phyloP scores from a whole-genome alignment of 2,113 vertebrate species.

The Brienomyrus longianalis region DNA sequence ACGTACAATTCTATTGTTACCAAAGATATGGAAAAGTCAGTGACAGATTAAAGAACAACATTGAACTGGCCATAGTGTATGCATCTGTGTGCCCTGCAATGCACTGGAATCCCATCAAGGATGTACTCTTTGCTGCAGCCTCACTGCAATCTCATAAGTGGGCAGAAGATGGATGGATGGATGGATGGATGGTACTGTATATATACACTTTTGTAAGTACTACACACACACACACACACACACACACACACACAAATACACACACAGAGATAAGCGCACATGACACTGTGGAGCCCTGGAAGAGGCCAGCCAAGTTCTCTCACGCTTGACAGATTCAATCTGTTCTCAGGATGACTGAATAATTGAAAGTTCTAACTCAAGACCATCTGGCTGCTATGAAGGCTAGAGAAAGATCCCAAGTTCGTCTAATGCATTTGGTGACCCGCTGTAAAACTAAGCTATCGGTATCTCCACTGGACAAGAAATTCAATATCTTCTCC shows the following conservation, averaged over 20 bases:
- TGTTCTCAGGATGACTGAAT: slow-evolving; percentile 51
- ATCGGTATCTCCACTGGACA: slow-evolving; percentile 9
- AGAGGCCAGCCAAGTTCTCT: slow-evolving; percentile 42
- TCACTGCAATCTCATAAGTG: not conserved
- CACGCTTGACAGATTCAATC: slow-evolving; percentile 50
- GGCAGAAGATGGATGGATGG: not conserved
- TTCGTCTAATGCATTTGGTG: slow-evolving; percentile 36
- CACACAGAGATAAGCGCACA: not conserved
- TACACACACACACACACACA: not conserved
- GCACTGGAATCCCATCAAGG: not conserved
- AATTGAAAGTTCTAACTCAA: slow-evolving; percentile 49
- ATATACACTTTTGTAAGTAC: not conserved
- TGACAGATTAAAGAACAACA: not conserved
- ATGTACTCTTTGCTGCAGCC: not conserved
- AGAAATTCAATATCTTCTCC: slow-evolving; percentile 10
- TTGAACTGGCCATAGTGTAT: not conserved
- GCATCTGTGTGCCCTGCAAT: not conserved
- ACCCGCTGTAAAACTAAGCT: slow-evolving; percentile 16
- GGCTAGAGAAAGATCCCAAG: slow-evolving; percentile 26
- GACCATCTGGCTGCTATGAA: slow-evolving; percentile 47
- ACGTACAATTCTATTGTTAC: not conserved
- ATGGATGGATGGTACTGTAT: not conserved
- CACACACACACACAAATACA: not conserved
- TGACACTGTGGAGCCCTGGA: slow-evolving; percentile 24
- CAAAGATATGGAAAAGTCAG: not conserved